A percentile compares a stretch with the other conserved stretches of the same genome.
These are phyloP conservation scores for Vimba vimba DNA, from an alignment of 2,113 vertebrate species.

Conservation along the genomic window DNA sequence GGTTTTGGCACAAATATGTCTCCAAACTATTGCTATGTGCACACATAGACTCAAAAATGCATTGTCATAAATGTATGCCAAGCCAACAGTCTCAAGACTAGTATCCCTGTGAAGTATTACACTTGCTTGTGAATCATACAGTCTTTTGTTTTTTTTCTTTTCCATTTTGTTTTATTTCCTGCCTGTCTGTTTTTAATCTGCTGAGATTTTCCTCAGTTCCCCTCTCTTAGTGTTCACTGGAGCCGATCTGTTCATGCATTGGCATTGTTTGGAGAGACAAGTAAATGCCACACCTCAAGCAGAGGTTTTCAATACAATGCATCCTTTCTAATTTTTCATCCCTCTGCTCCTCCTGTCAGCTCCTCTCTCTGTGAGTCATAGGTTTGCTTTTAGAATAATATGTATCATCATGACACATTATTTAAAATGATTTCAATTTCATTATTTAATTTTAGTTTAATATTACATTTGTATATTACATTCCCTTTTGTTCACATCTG, in stretches of 20 bases:
- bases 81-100: neutral
- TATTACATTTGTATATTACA: neutral
- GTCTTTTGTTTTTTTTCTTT: conserved; percentile 43
- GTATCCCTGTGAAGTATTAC: neutral
- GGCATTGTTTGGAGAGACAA: conserved; percentile 15
- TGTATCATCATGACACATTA: neutral
- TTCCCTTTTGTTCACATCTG: neutral
- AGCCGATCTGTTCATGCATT: conserved; percentile 26
- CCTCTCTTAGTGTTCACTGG: conserved; percentile 10
- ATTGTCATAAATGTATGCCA: neutral
- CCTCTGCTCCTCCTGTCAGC: neutral
- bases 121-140: neutral
- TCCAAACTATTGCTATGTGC: neutral
- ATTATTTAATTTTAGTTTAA: neutral
- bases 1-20: neutral
- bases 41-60: neutral
- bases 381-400: conserved; percentile 2
- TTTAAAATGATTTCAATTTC: neutral
- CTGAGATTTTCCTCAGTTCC: conserved; percentile 22
- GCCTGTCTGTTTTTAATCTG: conserved; percentile 42
- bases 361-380: neutral
- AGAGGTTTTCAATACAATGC: neutral
- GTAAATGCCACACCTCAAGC: neutral
- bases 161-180: conserved; percentile 47
- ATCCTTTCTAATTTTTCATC: neutral